Evolutionary conservation across 2,113 vertebrate genomes (phyloP).

Genomic region (Nicator chloris): DNA sequence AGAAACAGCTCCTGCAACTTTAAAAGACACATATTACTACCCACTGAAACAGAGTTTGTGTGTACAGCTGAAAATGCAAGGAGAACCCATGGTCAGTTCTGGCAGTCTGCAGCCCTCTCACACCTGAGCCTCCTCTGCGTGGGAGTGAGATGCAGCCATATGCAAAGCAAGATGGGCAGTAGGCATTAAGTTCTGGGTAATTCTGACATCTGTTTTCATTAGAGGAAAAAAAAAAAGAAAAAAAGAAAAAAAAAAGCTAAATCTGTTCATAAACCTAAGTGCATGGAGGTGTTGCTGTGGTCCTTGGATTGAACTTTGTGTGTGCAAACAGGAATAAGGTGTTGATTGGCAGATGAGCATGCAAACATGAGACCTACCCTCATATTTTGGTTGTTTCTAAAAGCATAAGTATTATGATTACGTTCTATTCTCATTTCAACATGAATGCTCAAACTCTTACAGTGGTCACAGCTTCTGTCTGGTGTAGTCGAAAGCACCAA

Average conservation of each 20-base stretch:
- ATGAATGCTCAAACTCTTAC: not conserved
- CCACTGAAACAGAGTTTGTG: not conserved
- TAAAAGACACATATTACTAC: conserved; percentile 4
- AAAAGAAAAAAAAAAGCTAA: not conserved
- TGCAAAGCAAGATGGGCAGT: not conserved
- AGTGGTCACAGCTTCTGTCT: not conserved
- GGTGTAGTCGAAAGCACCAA: not conserved
- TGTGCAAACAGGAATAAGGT: not conserved
- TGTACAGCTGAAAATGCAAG: not conserved
- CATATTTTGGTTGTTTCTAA: not conserved
- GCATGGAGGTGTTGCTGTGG: not conserved
- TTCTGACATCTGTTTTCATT: not conserved
- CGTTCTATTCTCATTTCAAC: not conserved
- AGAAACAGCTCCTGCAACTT: conserved; percentile 63
- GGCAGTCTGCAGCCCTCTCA: not conserved
- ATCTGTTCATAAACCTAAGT: not conserved
- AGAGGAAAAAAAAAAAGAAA: not conserved
- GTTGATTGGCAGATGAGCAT: not conserved
- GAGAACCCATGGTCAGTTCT: not conserved
- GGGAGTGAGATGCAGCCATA: not conserved
- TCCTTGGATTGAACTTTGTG: not conserved
- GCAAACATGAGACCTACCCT: not conserved
- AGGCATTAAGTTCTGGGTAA: not conserved
- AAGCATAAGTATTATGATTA: not conserved
- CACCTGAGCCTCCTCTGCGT: not conserved